phyloP scores from a whole-genome alignment of 2,888 invertebrate species.

The Nysson spinosus region DNA sequence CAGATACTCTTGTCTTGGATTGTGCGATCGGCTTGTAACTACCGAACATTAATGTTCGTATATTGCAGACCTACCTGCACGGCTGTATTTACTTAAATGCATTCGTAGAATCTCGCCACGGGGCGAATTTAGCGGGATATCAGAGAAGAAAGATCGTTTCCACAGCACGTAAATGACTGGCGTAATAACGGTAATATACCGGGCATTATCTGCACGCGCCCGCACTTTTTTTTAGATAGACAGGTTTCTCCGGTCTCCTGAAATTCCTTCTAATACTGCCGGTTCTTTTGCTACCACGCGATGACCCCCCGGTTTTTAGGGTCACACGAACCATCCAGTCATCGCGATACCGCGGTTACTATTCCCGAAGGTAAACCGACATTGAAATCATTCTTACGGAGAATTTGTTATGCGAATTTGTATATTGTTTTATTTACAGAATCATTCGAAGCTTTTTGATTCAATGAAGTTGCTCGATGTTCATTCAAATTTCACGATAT shows the following conservation, averaged over 20 bases:
- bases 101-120: slow-evolving; percentile 64
- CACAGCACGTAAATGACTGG: slow-evolving; percentile 66
- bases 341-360: slow-evolving; percentile 38
- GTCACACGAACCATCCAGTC: slow-evolving; percentile 43
- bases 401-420: too few relatives aligned
- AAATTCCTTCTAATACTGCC: slow-evolving; percentile 22
- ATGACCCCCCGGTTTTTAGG: slow-evolving; percentile 54
- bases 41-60: slow-evolving; percentile 18
- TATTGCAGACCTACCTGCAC: slow-evolving; percentile 7
- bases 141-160: slow-evolving; percentile 54
- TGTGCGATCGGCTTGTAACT: slow-evolving; percentile 6
- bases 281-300: slow-evolving; percentile 46
- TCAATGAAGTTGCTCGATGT: too few relatives aligned
- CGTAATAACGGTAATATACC: slow-evolving; percentile 71
- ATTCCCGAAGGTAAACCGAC: slow-evolving; percentile 16
- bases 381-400: slow-evolving; percentile 1
- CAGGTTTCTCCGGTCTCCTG: slow-evolving; percentile 47
- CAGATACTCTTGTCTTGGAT: neutral
- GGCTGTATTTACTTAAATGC: slow-evolving; percentile 57
- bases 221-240: slow-evolving; percentile 64
- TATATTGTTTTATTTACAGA: too few relatives aligned
- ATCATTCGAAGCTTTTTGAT: too few relatives aligned
- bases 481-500: too few relatives aligned
- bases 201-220: slow-evolving; percentile 75
- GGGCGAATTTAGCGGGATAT: slow-evolving; percentile 62